Conservation (phyloP, 2,888 invertebrate species). For the Steinernema scapterisci region DNA sequence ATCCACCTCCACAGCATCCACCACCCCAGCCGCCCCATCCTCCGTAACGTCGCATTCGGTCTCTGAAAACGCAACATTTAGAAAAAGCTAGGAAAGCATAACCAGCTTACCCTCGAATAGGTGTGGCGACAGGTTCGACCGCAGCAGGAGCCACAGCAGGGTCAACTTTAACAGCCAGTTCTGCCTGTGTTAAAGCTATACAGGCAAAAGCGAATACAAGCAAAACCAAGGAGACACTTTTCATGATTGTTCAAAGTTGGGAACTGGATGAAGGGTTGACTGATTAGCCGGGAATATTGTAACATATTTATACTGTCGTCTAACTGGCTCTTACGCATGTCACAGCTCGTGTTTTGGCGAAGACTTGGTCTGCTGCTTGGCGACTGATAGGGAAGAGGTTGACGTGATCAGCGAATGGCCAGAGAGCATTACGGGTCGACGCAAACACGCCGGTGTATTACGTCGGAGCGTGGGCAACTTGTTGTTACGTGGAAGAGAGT, state of each 20-base stretch:
- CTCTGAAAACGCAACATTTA: not conserved
- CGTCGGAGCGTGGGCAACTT: too few species aligned
- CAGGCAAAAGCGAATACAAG: not conserved
- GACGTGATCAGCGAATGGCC: slow-evolving; percentile 9
- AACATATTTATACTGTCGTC: slow-evolving; percentile 13
- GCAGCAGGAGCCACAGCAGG: not conserved
- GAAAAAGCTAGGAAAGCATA: too few species aligned
- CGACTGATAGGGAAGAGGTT: not conserved
- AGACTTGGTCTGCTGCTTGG: not conserved
- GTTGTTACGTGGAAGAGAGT: too few species aligned
- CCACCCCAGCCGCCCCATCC: slow-evolving; percentile 28
- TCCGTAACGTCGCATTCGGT: slow-evolving; percentile 1
- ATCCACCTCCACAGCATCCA: not conserved
- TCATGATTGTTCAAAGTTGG: slow-evolving; percentile 12
- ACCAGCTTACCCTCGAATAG: not conserved
- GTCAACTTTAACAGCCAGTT: not conserved
- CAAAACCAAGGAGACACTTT: not conserved
- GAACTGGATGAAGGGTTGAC: too few species aligned
- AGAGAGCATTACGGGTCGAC: not conserved
- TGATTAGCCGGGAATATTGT: slow-evolving; percentile 2
- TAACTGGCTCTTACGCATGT: slow-evolving; percentile 1
- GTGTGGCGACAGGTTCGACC: not conserved
- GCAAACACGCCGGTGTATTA: too few species aligned
- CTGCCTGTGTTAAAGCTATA: not conserved
- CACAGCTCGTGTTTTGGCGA: slow-evolving; percentile 10